A percentile compares a stretch with the other conserved stretches of the same genome.
phyloP scores from a whole-genome alignment of 2,113 vertebrate genomes.

The Ahaetulla prasina region DNA sequence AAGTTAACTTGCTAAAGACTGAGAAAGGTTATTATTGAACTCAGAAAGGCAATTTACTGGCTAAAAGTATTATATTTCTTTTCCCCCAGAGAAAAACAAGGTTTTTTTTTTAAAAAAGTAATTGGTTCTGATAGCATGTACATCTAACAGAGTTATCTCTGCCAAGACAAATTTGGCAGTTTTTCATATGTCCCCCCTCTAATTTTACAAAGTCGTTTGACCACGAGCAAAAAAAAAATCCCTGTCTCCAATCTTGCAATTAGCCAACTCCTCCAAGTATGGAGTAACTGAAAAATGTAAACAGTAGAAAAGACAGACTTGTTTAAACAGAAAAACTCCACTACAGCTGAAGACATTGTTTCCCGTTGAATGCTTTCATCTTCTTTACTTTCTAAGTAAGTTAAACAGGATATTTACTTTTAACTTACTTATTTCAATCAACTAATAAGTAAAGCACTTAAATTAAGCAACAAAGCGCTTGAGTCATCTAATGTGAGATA shows the following conservation, averaged over 20 bases:
- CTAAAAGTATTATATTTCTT: background rate
- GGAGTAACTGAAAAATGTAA: background rate
- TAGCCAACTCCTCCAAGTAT: background rate
- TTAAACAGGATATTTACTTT: constrained; percentile 20
- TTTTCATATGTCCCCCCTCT: background rate
- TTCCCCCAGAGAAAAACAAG: background rate
- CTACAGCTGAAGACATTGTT: background rate
- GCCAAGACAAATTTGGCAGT: background rate
- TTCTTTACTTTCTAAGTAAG: background rate
- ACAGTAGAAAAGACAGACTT: background rate
- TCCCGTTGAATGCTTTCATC: background rate
- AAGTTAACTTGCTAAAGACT: background rate
- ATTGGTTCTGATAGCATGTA: background rate
- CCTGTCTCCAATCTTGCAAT: background rate
- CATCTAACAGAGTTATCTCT: background rate
- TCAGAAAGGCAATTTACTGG: background rate
- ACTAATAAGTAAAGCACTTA: background rate
- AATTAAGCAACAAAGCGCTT: background rate
- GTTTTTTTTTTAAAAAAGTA: no score
- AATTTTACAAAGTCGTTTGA: background rate
- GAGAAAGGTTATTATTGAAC: background rate
- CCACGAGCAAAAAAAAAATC: background rate
- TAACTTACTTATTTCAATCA: background rate
- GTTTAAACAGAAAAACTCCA: background rate
- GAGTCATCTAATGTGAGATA: background rate